Conservation (phyloP, 2,797 vertebrate species). For the Gadopsis bispinosus region DNA sequence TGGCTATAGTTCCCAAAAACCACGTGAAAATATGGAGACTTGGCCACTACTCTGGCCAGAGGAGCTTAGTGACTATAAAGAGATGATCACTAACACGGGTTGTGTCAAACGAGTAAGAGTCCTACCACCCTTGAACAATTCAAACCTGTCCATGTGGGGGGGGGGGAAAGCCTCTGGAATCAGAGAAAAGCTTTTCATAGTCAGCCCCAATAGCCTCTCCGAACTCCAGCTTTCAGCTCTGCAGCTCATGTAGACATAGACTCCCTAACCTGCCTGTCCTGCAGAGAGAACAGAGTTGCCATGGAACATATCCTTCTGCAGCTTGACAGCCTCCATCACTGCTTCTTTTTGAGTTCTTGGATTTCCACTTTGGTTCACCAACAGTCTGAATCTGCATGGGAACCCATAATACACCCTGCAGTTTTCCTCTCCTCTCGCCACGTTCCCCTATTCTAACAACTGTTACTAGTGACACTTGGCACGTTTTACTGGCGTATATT, state of each 20-base stretch:
- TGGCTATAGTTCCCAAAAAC: not conserved
- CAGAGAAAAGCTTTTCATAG: not conserved
- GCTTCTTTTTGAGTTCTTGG: not conserved
- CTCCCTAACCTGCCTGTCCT: not conserved
- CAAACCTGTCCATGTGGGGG: not conserved
- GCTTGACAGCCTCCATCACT: not conserved
- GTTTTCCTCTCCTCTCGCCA: not conserved
- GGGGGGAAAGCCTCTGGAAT: not conserved
- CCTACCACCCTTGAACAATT: constrained; percentile 7
- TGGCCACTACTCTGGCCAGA: not conserved
- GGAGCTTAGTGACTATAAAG: constrained; percentile 13
- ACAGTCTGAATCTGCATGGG: not conserved
- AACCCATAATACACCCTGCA: constrained; percentile 1
- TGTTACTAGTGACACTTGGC: constrained; percentile 30
- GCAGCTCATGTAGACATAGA: not conserved
- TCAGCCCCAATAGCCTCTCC: not conserved
- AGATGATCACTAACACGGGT: not conserved
- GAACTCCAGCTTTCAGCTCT: not conserved
- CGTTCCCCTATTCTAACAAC: not conserved
- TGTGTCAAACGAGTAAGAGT: not conserved
- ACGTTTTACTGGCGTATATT: constrained; percentile 1
- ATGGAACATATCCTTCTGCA: constrained; percentile 3
- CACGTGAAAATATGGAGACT: not conserved
- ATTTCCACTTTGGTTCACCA: not conserved
- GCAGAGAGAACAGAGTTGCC: not conserved